Base-by-base conservation (phyloP, 2,797 vertebrate species). In the Gorsachius magnificus region DNA sequence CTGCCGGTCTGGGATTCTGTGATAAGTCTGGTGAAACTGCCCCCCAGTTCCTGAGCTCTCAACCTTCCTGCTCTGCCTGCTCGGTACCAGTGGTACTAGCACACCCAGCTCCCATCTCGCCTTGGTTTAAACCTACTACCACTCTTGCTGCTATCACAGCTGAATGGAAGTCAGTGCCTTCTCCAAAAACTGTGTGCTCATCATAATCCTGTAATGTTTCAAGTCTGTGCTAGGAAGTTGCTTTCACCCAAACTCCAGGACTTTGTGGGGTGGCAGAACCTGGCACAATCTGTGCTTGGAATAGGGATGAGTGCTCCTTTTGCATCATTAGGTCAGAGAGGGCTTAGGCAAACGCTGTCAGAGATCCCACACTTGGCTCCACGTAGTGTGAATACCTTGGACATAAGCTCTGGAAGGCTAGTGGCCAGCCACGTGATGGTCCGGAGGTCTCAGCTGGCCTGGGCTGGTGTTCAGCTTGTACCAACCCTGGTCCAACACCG, bases 341-440 rank as follows among this genome's bases (percentile, higher is more conserved):
- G 43, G 51, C 21, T 41, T 36, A 88, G 64, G 75, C 45, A 79
- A 87, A n/a, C 0, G 1, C 91, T 75, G 64, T 87, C 79, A 93
- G 75, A 92, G 74, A 80, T 93, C 71, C 56, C 69, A 46, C 57
- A 5, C 84, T 78, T 85, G 92, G 88, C 88, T 61, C 80, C 46
- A 56, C 20, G 12, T 21, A 14, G 91, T 75, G 89, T 68, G 94
- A 95, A 92, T 93, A n/a, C 75, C 71, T 90, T 31, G 54, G 86
- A 26, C 33, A 28, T 16, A 81, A 68, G 58, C 65, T 87, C 72
- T 71, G 60, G 41, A 31, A 66, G 71, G 75, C 68, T 56, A 46
- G 28, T 36, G 72, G 75, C 83, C 92, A 97, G 78, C 89, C 95
- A 85, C 2, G 28, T 95, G 95, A 87, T 36, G 36, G 78, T 58